Evolutionary conservation across 2,113 vertebrate genomes (phyloP), one percentile per base, ranked within the genome.

Genomic region (Microtus oregoni): DNA sequence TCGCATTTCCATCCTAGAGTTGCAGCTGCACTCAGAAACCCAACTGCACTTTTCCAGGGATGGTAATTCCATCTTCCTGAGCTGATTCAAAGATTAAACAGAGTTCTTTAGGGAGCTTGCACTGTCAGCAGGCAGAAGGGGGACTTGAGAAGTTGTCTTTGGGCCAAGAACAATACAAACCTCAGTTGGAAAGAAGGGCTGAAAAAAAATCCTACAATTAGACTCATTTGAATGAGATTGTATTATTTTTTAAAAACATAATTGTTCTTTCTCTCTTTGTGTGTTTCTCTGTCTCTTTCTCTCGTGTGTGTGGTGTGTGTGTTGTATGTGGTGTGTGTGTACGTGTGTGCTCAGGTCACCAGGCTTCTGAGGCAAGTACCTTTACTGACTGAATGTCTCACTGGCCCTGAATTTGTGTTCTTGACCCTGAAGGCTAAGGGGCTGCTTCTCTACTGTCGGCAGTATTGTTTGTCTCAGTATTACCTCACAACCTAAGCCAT

Each of bases 1-100:
- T 98, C 97, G 95, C 97, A 98, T 98, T 98, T 98, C 97, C 95
- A 97, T 97, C 96, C 98, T 98, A 98, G 97, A 98, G 97, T 98
- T 98, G 98, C 98, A 98, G 98, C 98, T 98, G 98, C 96, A 96
- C 90, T 73, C 8, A 89, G 85, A 98, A 98, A 97, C 91, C 73
- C 79, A 98, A 96, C 95, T 97, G 93, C 76, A 63, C 77, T 97
- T 97, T 97, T 97, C 92, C 94, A 98, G 98, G 72, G 95, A 92
- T 97, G 95, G 85, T 96, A 98, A 97, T 97, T 97, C 90, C 97
- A 98, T 98, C 96, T 98, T 98, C 96, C 98, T 81, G 96, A 95
- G 93, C 96, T 91, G 97, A 98, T 97, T 98, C 93, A 93, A 96
- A 98, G 98, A 97, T 98, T 98, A 97, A 97, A 98, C 97, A 96